These are phyloP conservation scores for Heteromurus nitidus DNA, from an alignment of 2,888 invertebrate genomes.

Conservation along the genomic window DNA sequence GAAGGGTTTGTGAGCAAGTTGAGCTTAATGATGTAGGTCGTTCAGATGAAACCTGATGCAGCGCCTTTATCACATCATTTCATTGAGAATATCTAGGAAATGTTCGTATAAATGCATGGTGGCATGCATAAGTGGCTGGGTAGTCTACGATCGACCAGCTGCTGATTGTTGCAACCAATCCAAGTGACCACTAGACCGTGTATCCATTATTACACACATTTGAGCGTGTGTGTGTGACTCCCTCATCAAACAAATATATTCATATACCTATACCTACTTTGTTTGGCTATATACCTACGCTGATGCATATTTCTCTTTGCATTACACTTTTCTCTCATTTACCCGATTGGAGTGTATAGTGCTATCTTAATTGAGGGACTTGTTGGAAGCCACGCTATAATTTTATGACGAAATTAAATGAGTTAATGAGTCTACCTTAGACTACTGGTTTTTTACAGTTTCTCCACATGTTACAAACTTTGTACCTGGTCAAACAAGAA, in stretches of 20 bases:
- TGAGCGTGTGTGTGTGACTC: not conserved
- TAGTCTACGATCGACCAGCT: too few species aligned
- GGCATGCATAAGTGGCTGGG: too few species aligned
- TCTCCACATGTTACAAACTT: not conserved
- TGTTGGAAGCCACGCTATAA: conserved; percentile 48
- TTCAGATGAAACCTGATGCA: not conserved
- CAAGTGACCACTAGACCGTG: conserved; percentile 9
- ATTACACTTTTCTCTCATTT: too few species aligned
- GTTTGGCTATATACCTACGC: not conserved
- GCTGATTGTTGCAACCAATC: not conserved
- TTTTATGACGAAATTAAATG: conserved; percentile 66
- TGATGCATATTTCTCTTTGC: not conserved
- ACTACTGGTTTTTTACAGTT: conserved; percentile 65
- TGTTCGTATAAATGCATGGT: too few species aligned
- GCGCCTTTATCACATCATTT: not conserved
- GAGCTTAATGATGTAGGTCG: conserved; percentile 13
- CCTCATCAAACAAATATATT: not conserved
- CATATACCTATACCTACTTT: not conserved
- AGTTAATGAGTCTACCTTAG: conserved; percentile 63
- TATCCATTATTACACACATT: not conserved
- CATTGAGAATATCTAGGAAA: not conserved
- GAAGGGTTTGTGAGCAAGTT: not conserved
- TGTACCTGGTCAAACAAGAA: not conserved
- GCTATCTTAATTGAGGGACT: conserved; percentile 56
- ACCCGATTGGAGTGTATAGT: not conserved